Conservation (phyloP, 2,113 vertebrate genomes). For the Australoheros scitulus region DNA sequence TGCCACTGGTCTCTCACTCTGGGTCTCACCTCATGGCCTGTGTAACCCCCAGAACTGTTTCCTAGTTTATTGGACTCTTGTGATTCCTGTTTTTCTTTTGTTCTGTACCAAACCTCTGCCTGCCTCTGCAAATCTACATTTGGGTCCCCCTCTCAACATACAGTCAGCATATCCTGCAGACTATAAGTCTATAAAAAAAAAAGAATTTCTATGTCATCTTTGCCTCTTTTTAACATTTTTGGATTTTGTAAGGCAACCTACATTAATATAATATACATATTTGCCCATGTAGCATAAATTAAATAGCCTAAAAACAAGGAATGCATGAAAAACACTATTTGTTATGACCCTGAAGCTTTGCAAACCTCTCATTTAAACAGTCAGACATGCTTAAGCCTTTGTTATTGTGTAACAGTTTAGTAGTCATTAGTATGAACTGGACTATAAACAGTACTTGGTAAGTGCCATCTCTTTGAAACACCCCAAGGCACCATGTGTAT, state of each 20-base stretch:
- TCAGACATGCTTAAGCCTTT: background rate
- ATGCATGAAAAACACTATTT: background rate
- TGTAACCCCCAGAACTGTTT: too few relatives aligned
- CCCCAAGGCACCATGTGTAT: background rate
- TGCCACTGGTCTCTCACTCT: too few relatives aligned
- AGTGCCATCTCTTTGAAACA: constrained; percentile 9
- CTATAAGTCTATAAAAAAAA: background rate
- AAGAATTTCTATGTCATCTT: background rate
- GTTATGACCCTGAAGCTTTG: background rate
- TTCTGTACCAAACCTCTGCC: too few relatives aligned
- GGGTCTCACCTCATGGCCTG: too few relatives aligned
- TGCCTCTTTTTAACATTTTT: background rate
- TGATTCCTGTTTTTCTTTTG: too few relatives aligned
- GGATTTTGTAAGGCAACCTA: background rate
- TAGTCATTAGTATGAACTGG: background rate
- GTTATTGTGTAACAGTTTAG: background rate
- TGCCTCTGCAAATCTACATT: too few relatives aligned
- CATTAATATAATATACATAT: background rate
- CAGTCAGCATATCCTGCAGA: too few relatives aligned
- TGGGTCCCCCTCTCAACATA: too few relatives aligned
- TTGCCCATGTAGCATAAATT: background rate
- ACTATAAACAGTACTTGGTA: background rate
- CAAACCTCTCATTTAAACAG: background rate
- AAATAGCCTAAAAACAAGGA: background rate
- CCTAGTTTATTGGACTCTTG: too few relatives aligned